phyloP scores from a whole-genome alignment of 2,797 vertebrate genomes.

The Microctenopoma stevenorrisi region DNA sequence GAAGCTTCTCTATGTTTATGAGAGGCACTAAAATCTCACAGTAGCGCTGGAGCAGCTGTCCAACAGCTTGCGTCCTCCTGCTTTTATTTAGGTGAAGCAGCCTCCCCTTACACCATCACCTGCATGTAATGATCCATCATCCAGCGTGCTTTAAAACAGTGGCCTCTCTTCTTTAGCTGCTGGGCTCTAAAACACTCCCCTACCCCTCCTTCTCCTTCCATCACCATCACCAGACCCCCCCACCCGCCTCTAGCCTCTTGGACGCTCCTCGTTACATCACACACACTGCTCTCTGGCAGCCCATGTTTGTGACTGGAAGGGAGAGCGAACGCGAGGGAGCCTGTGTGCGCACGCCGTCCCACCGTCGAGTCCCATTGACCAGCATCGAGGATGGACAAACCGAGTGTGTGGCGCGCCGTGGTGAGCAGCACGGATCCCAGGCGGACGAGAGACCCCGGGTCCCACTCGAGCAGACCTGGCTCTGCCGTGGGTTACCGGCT shows the following conservation, averaged over 20 bases:
- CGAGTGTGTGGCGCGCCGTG: constrained; percentile 82
- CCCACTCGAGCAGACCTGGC: constrained; percentile 72
- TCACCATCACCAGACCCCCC: constrained; percentile 37
- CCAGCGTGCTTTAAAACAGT: constrained; percentile 17
- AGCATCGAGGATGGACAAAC: constrained; percentile 82
- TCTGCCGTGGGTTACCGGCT: constrained; percentile 93
- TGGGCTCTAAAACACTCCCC: constrained; percentile 24
- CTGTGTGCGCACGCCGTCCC: constrained; percentile 79
- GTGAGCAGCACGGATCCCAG: constrained; percentile 81
- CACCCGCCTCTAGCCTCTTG: constrained; percentile 65
- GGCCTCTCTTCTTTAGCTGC: constrained; percentile 24
- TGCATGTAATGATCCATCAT: constrained; percentile 17
- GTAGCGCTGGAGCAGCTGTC: constrained; percentile 31
- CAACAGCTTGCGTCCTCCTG: constrained; percentile 30
- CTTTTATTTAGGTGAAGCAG: constrained; percentile 9
- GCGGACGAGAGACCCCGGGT: constrained; percentile 68
- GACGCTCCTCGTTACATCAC: constrained; percentile 88
- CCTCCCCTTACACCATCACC: neutral
- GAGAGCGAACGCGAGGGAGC: constrained; percentile 78
- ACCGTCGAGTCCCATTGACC: constrained; percentile 61
- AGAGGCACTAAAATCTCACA: constrained; percentile 30
- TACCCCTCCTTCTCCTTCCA: constrained; percentile 8
- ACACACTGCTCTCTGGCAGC: constrained; percentile 75
- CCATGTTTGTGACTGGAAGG: constrained; percentile 77
- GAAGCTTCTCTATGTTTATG: constrained; percentile 51